phyloP scores from a whole-genome alignment of 2,113 vertebrate species.

The Gymnobelideus leadbeateri region DNA sequence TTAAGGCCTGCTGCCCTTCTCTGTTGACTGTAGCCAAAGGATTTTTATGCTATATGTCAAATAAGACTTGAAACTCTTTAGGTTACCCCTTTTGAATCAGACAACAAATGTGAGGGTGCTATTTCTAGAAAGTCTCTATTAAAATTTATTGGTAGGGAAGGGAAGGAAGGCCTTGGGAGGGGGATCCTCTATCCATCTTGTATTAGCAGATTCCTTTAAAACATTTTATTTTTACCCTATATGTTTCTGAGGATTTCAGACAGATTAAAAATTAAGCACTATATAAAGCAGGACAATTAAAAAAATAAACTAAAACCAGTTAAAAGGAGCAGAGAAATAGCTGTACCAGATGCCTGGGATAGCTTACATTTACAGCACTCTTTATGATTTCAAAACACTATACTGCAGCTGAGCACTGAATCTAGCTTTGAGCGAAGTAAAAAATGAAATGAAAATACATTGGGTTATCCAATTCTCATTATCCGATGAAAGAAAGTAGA shows the following conservation, averaged over 20 bases:
- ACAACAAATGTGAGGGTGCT: neutral
- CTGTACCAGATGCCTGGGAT: neutral
- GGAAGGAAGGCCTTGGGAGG: neutral
- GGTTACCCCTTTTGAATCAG: neutral
- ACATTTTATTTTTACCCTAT: neutral
- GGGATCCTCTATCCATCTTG: neutral
- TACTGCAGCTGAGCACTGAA: neutral
- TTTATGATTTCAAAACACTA: neutral
- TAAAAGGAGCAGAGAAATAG: neutral
- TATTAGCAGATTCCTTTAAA: neutral
- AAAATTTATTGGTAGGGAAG: neutral
- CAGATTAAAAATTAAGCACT: neutral
- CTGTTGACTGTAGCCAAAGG: neutral
- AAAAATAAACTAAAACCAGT: neutral
- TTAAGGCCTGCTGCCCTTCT: neutral
- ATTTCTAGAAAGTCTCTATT: constrained; percentile 27
- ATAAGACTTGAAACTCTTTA: neutral
- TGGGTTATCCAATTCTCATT: neutral
- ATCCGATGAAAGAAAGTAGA: neutral
- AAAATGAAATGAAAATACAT: neutral
- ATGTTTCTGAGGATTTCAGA: neutral
- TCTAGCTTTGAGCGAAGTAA: neutral
- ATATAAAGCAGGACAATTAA: neutral
- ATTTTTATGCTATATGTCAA: neutral
- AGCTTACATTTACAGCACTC: neutral